These are phyloP conservation scores for Chloromyia formosa DNA, from an alignment of 2,888 invertebrate genomes.

Conservation along the genomic window DNA sequence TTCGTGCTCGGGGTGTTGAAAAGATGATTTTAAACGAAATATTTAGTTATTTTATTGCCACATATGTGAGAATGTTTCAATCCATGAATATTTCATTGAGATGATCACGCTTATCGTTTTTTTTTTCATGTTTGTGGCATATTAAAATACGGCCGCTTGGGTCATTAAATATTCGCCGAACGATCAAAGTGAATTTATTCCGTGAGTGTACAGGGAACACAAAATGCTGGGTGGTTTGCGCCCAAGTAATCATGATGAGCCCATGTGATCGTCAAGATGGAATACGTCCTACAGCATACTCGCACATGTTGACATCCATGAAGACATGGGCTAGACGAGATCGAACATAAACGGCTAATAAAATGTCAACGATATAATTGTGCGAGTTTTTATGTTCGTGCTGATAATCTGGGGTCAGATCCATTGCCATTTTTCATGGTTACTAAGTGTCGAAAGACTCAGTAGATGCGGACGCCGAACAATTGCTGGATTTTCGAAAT, in stretches of 20 bases:
- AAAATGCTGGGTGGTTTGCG: background rate
- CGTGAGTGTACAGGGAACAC: too few relatives aligned
- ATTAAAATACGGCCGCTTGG: background rate
- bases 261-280: too few relatives aligned
- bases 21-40: background rate
- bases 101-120: too few relatives aligned
- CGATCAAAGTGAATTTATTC: constrained; percentile 35
- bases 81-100: constrained; percentile 21
- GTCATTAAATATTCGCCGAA: background rate
- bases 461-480: too few relatives aligned
- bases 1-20: background rate
- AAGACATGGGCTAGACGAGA: background rate
- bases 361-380: background rate
- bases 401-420: background rate
- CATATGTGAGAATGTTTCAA: background rate
- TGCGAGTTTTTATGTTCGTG: background rate
- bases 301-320: too few relatives aligned
- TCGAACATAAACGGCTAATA: background rate
- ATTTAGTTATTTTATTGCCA: constrained; percentile 3
- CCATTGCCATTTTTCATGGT: too few relatives aligned
- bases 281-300: too few relatives aligned
- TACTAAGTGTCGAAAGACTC: too few relatives aligned
- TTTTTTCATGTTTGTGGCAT: too few relatives aligned
- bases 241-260: background rate
- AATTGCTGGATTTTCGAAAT: too few relatives aligned